Evolutionary conservation across 2,797 vertebrate genomes (phyloP).

Genomic region (Falco cherrug): DNA sequence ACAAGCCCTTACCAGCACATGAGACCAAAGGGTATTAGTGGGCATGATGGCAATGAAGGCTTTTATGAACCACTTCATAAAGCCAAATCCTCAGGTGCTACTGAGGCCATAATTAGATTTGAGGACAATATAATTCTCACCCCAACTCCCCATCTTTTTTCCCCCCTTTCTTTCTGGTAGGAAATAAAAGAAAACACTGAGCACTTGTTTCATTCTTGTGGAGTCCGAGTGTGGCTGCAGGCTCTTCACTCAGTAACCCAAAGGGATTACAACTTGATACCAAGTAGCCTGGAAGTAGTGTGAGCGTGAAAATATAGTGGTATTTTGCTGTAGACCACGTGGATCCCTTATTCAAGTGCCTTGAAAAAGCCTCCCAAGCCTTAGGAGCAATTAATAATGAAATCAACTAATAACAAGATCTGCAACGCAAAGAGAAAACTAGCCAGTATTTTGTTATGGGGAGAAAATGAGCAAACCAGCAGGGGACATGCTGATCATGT

Average conservation of each 20-base stretch:
- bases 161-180: not conserved
- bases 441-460: constrained; percentile 51
- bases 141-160: rapidly evolving
- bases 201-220: not conserved
- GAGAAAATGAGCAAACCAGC: constrained; percentile 75
- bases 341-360: not conserved
- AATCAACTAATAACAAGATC: constrained; percentile 47
- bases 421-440: not conserved
- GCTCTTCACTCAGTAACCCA: constrained; percentile 15
- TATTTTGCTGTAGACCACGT: not conserved
- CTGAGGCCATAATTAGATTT: constrained; percentile 52
- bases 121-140: not conserved
- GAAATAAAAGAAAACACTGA: not conserved
- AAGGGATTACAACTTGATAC: not conserved
- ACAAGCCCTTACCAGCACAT: not conserved
- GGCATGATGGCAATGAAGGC: not conserved
- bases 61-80: constrained; percentile 29
- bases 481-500: constrained; percentile 64
- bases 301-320: not conserved
- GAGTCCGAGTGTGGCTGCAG: not conserved
- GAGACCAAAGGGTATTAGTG: constrained; percentile 15
- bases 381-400: not conserved
- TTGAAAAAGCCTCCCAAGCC: not conserved
- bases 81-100: constrained; percentile 22
- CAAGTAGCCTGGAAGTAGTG: not conserved